Evolutionary conservation across 2,888 invertebrate genomes (phyloP).

Genomic region (Macrosiphum euphorbiae): DNA sequence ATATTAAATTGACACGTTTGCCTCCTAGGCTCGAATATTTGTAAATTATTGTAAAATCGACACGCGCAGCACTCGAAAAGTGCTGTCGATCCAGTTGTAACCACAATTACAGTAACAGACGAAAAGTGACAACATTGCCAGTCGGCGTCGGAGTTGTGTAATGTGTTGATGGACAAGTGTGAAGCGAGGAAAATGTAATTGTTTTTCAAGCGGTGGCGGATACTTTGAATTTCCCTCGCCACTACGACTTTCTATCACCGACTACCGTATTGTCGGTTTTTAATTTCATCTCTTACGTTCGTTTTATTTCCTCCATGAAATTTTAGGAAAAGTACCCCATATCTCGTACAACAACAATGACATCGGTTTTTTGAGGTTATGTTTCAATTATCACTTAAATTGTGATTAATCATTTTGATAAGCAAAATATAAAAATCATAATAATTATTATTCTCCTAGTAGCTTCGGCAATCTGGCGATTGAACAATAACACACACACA

Average conservation of each 20-base stretch:
- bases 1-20: neutral
- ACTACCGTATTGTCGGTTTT: neutral
- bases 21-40: neutral
- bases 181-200: neutral
- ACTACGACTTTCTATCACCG: neutral
- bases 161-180: neutral
- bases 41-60: neutral
- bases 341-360: neutral
- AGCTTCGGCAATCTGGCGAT: no score
- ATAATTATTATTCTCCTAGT: neutral
- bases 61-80: neutral
- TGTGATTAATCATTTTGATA: slow-evolving; percentile 63
- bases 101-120: neutral
- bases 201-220: neutral
- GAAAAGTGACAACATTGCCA: neutral
- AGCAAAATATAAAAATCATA: neutral
- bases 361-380: slow-evolving; percentile 39
- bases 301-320: neutral
- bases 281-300: neutral
- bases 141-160: neutral
- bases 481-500: no score
- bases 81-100: neutral
- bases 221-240: neutral
- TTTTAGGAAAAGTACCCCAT: no score
- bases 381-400: slow-evolving; percentile 29